Evolutionary conservation across 2,888 invertebrate species (phyloP).

Genomic region (Hesperia comma): DNA sequence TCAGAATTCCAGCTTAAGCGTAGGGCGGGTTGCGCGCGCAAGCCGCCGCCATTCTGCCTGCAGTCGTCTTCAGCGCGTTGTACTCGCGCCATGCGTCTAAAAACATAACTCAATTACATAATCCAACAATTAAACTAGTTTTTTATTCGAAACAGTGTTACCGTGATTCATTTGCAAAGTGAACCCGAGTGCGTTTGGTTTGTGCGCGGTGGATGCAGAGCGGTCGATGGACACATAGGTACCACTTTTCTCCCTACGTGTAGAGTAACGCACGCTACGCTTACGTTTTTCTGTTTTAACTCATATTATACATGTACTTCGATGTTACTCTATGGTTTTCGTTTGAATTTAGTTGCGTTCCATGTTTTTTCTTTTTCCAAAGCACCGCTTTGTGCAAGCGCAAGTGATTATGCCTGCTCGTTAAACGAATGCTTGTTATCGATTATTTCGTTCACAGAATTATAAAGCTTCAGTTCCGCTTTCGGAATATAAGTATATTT

Average conservation of each 20-base stretch:
- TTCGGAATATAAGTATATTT: conserved; percentile 20
- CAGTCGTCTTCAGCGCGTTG: conserved; percentile 73
- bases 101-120: conserved; percentile 64
- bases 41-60: conserved; percentile 74
- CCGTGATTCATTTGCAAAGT: conserved; percentile 42
- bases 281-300: conserved; percentile 28
- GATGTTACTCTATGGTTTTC: conserved; percentile 28
- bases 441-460: conserved; percentile 26
- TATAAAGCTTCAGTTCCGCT: conserved; percentile 20
- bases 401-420: conserved; percentile 14
- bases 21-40: conserved; percentile 81
- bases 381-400: conserved; percentile 11
- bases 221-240: conserved; percentile 47
- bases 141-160: conserved; percentile 39
- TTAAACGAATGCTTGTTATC: conserved; percentile 18
- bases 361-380: conserved; percentile 29
- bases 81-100: conserved; percentile 70
- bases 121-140: conserved; percentile 45
- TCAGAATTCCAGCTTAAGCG: conserved; percentile 52
- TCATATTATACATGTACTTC: conserved; percentile 1
- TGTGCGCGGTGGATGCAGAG: conserved; percentile 40
- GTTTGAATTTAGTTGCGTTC: conserved; percentile 38
- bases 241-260: conserved; percentile 33
- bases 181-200: conserved; percentile 40
- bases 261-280: conserved; percentile 40